Evolutionary conservation across 2,888 invertebrate species (phyloP).

Genomic region (Chalcis sispes): DNA sequence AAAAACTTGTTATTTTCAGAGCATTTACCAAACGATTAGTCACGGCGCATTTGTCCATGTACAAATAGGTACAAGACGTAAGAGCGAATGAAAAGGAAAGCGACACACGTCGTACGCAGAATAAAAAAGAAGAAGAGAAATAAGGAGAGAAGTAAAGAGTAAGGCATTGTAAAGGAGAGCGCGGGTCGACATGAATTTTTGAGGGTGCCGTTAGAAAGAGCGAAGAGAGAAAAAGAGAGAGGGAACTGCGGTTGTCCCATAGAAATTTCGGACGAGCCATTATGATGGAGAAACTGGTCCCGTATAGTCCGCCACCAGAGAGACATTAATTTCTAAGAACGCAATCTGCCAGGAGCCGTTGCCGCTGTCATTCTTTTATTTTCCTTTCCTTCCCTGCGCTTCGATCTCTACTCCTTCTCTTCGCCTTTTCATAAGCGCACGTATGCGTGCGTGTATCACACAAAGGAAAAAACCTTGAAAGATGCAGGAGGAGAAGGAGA

Average conservation of each 20-base stretch:
- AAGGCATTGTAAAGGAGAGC: constrained; percentile 13
- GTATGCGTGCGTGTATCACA: too few relatives aligned
- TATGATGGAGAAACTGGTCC: constrained; percentile 64
- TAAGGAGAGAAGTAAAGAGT: not conserved
- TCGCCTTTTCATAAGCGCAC: not conserved
- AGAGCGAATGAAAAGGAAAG: not conserved
- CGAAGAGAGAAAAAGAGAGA: too few relatives aligned
- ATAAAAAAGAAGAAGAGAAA: not conserved
- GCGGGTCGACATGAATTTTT: constrained; percentile 69
- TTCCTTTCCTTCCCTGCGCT: not conserved
- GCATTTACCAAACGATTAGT: too few relatives aligned
- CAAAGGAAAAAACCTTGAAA: constrained; percentile 32
- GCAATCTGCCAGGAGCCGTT: constrained; percentile 62
- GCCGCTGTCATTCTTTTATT: not conserved
- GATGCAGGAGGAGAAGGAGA: not conserved
- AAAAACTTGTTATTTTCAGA: too few relatives aligned
- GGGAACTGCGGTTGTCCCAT: constrained; percentile 67
- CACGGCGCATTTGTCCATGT: too few relatives aligned
- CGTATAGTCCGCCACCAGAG: constrained; percentile 55
- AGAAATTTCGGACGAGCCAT: constrained; percentile 63
- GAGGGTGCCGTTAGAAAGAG: constrained; percentile 67
- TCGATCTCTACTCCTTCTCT: not conserved
- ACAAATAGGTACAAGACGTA: too few relatives aligned
- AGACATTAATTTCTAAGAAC: constrained; percentile 70
- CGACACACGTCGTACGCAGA: constrained; percentile 13